These are phyloP conservation scores for Phaenicophaeus curvirostris DNA, from an alignment of 2,797 vertebrate species.

Conservation along the genomic window DNA sequence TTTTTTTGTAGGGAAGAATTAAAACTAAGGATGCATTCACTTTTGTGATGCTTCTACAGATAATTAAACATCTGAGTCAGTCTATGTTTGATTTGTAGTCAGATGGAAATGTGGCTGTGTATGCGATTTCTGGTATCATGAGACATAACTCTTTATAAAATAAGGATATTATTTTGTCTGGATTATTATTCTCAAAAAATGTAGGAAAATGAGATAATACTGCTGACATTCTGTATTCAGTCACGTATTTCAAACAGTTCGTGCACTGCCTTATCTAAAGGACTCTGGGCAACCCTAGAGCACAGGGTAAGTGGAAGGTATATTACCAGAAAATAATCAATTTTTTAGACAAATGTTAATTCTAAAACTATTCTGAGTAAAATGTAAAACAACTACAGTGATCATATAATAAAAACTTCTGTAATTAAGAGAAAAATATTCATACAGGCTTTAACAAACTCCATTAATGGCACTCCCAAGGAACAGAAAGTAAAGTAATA, in stretches of 20 bases:
- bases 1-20: neutral
- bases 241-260: neutral
- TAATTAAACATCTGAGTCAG: neutral
- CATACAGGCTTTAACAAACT: neutral
- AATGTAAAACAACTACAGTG: neutral
- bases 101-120: neutral
- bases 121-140: neutral
- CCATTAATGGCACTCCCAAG: neutral
- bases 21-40: neutral
- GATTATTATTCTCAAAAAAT: neutral
- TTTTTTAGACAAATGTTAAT: neutral
- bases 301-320: fast-evolving
- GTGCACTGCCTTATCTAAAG: neutral
- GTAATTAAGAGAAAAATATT: neutral
- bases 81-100: neutral
- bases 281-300: neutral
- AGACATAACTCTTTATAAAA: neutral
- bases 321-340: neutral
- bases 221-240: neutral
- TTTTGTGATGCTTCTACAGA: neutral
- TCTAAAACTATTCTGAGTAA: neutral
- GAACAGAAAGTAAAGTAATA: neutral
- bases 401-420: neutral
- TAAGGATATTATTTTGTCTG: neutral
- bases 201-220: neutral